Evolutionary conservation across 2,888 invertebrate species (phyloP).

Genomic region (Penaeus monodon): DNA sequence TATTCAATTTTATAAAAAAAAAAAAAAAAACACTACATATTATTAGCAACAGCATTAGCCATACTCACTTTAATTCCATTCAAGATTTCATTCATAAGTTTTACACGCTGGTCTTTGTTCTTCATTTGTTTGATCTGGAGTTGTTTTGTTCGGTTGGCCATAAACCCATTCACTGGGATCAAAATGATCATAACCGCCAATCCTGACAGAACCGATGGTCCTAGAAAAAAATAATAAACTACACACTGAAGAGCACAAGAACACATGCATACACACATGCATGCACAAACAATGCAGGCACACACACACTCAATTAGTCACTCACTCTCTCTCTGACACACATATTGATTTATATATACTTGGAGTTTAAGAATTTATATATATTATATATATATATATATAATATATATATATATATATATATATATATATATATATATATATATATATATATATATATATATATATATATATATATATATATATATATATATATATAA

Average conservation of each 20-base stretch:
- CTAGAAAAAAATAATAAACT: conserved; percentile 68
- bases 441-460: no score
- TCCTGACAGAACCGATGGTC: conserved; percentile 89
- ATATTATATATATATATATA: no score
- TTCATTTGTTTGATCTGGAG: conserved; percentile 91
- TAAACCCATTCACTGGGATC: conserved; percentile 88
- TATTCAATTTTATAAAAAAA: no score
- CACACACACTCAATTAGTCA: background rate
- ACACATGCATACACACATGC: background rate
- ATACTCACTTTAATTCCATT: conserved; percentile 87
- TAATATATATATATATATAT: no score
- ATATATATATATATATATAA: no score
- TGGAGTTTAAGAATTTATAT: no score
- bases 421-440: no score
- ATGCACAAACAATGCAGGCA: background rate
- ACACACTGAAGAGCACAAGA: background rate
- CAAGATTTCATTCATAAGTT: conserved; percentile 92
- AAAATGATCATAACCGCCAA: conserved; percentile 92
- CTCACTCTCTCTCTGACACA: background rate
- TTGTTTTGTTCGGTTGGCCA: conserved; percentile 84
- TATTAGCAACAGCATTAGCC: background rate
- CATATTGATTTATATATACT: no score
- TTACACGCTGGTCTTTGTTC: conserved; percentile 92
- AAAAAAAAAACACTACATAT: background rate
- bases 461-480: no score